phyloP scores from a whole-genome alignment of 2,888 invertebrate species.

The Rapana venosa region DNA sequence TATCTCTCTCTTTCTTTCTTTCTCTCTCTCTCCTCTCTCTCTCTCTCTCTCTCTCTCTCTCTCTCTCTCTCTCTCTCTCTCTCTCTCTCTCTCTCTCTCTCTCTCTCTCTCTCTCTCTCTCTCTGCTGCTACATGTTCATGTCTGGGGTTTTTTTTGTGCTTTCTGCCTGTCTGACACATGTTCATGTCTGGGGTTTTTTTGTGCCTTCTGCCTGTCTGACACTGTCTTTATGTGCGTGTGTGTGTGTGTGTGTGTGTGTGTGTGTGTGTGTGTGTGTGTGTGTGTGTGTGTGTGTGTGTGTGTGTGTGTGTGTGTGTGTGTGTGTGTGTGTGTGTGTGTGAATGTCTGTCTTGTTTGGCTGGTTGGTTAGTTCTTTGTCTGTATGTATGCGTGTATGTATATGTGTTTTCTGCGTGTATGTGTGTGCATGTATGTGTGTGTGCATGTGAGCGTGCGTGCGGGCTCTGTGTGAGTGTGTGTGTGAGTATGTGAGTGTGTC shows the following conservation, averaged over 20 bases:
- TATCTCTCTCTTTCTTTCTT: neutral
- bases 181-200: neutral
- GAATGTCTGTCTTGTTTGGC: neutral
- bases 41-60: neutral
- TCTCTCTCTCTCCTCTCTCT: neutral
- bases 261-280: neutral
- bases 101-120: slow-evolving; percentile 3
- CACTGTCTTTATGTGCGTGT: neutral
- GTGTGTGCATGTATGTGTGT: neutral
- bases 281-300: neutral
- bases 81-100: neutral
- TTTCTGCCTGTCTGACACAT: neutral
- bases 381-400: neutral
- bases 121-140: neutral
- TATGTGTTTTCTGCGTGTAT: neutral
- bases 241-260: neutral
- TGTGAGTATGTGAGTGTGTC: neutral
- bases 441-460: neutral
- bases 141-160: neutral
- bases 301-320: neutral
- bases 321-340: too few species aligned
- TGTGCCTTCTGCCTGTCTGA: neutral
- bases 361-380: neutral
- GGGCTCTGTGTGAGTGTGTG: neutral
- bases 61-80: neutral